Conservation (phyloP, 2,113 vertebrate genomes). For the Lophochroa leadbeateri region DNA sequence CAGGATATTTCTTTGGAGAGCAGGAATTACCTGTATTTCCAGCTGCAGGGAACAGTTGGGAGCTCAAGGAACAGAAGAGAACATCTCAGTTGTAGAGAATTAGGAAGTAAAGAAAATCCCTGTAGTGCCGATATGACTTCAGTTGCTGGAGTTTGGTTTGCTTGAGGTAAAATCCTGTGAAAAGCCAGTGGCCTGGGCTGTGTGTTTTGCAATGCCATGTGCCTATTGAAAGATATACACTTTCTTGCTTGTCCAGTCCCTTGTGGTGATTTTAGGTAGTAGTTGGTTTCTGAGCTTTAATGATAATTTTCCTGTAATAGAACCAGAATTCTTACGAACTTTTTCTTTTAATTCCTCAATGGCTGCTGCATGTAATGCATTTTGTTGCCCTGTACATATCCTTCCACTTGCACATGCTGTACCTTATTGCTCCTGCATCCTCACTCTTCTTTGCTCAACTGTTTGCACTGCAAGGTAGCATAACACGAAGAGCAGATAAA, state of each 20-base stretch:
- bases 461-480: not conserved
- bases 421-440: not conserved
- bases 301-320: not conserved
- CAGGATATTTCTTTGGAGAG: not conserved
- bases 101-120: not conserved
- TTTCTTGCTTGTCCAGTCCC: not conserved
- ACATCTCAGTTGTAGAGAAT: not conserved
- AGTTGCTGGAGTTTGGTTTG: not conserved
- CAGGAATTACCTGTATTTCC: constrained; percentile 21
- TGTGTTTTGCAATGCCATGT: not conserved
- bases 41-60: not conserved
- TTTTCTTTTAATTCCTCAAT: not conserved
- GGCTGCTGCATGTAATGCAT: not conserved
- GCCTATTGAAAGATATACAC: rapidly evolving
- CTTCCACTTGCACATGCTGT: not conserved
- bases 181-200: not conserved
- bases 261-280: not conserved
- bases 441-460: not conserved
- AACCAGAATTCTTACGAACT: not conserved
- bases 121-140: not conserved
- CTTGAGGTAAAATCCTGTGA: not conserved
- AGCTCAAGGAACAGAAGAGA: not conserved
- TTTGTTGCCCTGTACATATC: not conserved
- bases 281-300: not conserved
- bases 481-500: not conserved